phyloP scores from a whole-genome alignment of 2,888 invertebrate species.

The Andrena fulva region DNA sequence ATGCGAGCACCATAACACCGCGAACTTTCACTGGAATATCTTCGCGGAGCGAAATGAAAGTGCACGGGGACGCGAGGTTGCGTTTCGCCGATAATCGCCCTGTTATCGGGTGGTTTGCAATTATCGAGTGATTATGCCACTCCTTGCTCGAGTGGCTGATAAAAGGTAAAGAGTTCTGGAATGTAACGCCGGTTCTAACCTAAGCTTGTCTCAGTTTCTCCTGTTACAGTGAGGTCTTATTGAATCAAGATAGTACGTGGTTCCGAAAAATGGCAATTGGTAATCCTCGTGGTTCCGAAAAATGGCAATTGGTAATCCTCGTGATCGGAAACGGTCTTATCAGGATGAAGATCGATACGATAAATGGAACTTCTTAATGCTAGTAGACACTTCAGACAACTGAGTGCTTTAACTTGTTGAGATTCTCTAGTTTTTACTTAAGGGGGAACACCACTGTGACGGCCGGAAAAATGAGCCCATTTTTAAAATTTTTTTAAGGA shows the following conservation, averaged over 20 bases:
- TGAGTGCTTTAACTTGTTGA: too few relatives aligned
- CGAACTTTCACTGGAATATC: constrained; percentile 53
- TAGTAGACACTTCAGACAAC: too few relatives aligned
- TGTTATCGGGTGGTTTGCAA: constrained; percentile 33
- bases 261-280: not conserved
- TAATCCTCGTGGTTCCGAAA: not conserved
- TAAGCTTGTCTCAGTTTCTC: not conserved
- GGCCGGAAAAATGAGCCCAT: too few relatives aligned
- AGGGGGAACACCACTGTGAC: too few relatives aligned
- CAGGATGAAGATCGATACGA: too few relatives aligned
- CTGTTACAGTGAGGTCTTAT: not conserved
- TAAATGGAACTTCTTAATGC: too few relatives aligned
- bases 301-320: not conserved
- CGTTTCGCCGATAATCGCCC: constrained; percentile 9
- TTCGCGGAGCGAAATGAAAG: constrained; percentile 20
- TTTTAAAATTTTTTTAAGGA: too few relatives aligned
- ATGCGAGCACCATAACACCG: constrained; percentile 15
- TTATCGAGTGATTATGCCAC: constrained; percentile 36
- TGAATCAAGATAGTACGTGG: not conserved
- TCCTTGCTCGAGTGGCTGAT: constrained; percentile 39
- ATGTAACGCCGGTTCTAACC: not conserved
- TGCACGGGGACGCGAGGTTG: not conserved
- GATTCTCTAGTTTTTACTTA: too few relatives aligned
- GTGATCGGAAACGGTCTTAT: not conserved
- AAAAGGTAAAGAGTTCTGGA: constrained; percentile 16